These are phyloP conservation scores for Diorhabda carinulata DNA, from an alignment of 1,140 invertebrate species.

Conservation along the genomic window DNA sequence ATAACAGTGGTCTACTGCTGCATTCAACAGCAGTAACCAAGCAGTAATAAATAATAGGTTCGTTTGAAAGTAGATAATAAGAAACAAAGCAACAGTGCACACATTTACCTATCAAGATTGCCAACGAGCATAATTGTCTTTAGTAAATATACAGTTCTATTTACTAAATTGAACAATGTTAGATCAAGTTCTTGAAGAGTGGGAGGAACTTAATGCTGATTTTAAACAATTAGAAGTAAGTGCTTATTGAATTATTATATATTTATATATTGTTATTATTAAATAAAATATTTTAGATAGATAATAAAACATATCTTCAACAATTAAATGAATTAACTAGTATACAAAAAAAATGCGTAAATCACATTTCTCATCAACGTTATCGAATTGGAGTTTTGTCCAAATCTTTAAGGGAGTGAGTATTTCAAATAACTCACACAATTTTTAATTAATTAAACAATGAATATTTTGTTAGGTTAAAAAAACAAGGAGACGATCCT, in stretches of 20 bases:
- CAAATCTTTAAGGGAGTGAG: constrained; percentile 75
- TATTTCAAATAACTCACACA: constrained; percentile 16
- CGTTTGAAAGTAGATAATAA: too few species aligned
- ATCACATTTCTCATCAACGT: constrained; percentile 82
- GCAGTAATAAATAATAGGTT: too few species aligned
- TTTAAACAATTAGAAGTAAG: constrained; percentile 70
- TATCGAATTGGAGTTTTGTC: constrained; percentile 82
- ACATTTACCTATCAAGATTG: too few species aligned
- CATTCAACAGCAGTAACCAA: too few species aligned
- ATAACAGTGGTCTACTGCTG: too few species aligned
- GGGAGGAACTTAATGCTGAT: constrained; percentile 72
- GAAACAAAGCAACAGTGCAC: too few species aligned
- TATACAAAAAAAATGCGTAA: constrained; percentile 82
- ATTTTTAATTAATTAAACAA: neutral
- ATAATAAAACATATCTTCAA: constrained; percentile 77
- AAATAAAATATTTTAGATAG: constrained; percentile 52
- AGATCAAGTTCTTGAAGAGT: constrained; percentile 56
- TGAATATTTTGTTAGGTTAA: constrained; percentile 43
- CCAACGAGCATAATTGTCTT: too few species aligned
- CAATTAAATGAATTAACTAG: constrained; percentile 80
- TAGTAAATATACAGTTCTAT: too few species aligned
- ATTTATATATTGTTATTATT: neutral
- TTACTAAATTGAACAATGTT: constrained; percentile 25
- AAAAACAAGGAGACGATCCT: constrained; percentile 50
- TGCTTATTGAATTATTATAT: neutral